These are phyloP conservation scores for Butorides virescens DNA, from an alignment of 2,113 vertebrate genomes.

Conservation along the genomic window DNA sequence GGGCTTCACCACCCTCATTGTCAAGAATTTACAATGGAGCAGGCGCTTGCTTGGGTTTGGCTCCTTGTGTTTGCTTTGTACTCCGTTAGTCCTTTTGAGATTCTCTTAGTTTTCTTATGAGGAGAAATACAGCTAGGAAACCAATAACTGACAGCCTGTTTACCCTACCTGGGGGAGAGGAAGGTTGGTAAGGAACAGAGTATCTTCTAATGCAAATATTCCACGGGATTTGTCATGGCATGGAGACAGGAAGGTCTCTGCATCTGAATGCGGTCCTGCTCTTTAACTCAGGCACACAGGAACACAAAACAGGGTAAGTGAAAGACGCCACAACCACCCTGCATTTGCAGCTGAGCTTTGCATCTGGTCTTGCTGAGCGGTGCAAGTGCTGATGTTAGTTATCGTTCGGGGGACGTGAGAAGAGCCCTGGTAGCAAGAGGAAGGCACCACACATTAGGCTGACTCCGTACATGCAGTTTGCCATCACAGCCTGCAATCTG, in stretches of 20 bases:
- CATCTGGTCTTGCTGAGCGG: not conserved
- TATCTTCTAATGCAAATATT: not conserved
- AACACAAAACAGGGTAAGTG: not conserved
- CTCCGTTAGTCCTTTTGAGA: not conserved
- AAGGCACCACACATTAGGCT: fast-evolving
- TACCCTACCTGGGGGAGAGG: not conserved
- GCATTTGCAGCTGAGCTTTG: not conserved
- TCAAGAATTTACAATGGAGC: not conserved
- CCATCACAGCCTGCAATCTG: not conserved
- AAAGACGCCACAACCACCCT: not conserved
- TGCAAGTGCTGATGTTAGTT: not conserved
- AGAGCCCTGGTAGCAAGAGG: not conserved
- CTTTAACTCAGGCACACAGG: not conserved
- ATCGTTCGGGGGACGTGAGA: not conserved
- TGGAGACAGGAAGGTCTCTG: not conserved
- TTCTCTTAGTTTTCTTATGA: not conserved
- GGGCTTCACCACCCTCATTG: too few relatives aligned
- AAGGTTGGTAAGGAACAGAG: not conserved
- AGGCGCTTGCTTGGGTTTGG: fast-evolving
- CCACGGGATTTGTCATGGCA: not conserved
- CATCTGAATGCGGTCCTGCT: not conserved
- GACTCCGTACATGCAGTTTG: not conserved
- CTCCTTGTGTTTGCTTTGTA: not conserved
- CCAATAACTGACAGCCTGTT: not conserved
- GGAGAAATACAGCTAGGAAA: not conserved